Evolutionary conservation across 2,113 vertebrate genomes (phyloP).

Genomic region (Lamprotornis superbus): DNA sequence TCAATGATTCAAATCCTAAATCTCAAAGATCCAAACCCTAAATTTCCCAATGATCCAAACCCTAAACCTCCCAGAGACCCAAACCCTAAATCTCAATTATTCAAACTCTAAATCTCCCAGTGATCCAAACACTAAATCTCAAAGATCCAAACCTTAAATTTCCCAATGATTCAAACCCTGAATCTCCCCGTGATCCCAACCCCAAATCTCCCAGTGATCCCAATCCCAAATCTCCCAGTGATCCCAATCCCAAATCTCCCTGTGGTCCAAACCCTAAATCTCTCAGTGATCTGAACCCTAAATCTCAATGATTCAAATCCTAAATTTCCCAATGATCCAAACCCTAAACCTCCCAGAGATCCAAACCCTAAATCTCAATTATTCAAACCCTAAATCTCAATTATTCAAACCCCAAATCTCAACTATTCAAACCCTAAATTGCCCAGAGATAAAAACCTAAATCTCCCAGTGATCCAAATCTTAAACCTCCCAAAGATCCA

Average conservation of each 20-base stretch:
- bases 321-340: no score
- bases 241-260: no score
- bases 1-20: background rate
- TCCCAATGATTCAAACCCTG: no score
- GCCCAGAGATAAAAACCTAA: no score
- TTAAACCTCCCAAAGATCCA: no score
- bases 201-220: fast-evolving
- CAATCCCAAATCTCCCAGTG: background rate
- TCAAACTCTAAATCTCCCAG: background rate
- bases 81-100: background rate
- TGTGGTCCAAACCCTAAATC: background rate
- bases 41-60: no score
- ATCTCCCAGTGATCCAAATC: no score
- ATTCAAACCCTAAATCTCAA: no score
- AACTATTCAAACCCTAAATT: no score
- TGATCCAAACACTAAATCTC: background rate
- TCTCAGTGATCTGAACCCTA: no score
- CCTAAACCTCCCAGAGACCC: background rate
- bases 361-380: background rate
- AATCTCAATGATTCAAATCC: background rate
- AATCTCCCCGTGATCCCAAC: background rate
- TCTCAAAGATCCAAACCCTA: background rate
- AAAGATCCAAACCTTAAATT: background rate
- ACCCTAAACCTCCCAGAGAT: background rate
- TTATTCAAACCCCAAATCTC: background rate